These are phyloP conservation scores for Druon quercuslanigerum DNA, from an alignment of 1,140 invertebrate species.

Conservation along the genomic window DNA sequence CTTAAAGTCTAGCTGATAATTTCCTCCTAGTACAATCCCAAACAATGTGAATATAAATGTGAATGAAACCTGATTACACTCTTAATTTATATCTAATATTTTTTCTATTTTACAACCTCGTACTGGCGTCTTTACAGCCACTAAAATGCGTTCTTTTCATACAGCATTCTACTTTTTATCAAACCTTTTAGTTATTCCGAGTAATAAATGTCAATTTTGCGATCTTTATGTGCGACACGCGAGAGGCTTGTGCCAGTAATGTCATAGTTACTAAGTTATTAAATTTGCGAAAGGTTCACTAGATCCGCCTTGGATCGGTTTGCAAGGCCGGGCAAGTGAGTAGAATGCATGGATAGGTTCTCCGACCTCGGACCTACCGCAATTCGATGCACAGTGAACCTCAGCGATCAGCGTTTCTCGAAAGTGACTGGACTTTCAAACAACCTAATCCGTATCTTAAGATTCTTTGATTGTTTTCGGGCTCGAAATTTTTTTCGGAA, in stretches of 20 bases:
- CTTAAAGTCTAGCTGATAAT: too few species aligned
- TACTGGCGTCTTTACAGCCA: too few species aligned
- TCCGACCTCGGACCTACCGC: slow-evolving; percentile 46
- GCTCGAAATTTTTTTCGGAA: background rate
- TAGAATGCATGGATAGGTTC: slow-evolving; percentile 35
- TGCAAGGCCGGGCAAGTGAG: background rate
- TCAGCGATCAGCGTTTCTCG: background rate
- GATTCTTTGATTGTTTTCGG: background rate
- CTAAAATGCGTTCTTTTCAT: too few species aligned
- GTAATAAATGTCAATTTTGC: slow-evolving; percentile 5
- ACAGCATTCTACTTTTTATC: background rate
- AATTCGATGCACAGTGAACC: slow-evolving; percentile 36
- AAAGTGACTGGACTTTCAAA: too few species aligned
- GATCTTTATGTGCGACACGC: background rate
- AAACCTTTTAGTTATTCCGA: background rate
- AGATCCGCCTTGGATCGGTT: background rate
- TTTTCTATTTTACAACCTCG: too few species aligned
- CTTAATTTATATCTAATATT: too few species aligned
- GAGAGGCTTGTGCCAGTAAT: slow-evolving; percentile 8
- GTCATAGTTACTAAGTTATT: slow-evolving; percentile 8
- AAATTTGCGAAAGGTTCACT: background rate
- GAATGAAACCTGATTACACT: too few species aligned
- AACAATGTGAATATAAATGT: too few species aligned
- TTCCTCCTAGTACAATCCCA: too few species aligned
- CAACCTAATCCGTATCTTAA: too few species aligned